A percentile compares a stretch with the other conserved stretches of the same genome.
Conservation (phyloP, 2,888 invertebrate genomes). For the Leptinotarsa haldemani region DNA sequence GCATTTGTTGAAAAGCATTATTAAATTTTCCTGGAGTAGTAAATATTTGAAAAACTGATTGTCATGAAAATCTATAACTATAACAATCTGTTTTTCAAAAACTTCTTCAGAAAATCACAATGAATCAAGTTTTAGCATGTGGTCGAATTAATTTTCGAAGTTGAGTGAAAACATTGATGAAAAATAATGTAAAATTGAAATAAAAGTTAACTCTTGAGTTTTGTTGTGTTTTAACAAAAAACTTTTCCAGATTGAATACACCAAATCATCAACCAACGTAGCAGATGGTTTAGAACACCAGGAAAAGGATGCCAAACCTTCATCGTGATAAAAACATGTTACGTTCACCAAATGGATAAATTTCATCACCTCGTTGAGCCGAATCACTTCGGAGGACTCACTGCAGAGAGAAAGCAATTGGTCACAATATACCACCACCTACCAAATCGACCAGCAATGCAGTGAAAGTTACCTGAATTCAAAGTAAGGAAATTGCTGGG, state of each 20-base stretch:
- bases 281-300: background rate
- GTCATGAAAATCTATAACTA: too few species aligned
- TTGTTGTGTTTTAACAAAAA: background rate
- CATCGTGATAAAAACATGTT: background rate
- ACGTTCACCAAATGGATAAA: conserved; percentile 16
- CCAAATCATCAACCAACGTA: background rate
- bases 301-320: background rate
- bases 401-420: background rate
- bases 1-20: too few species aligned
- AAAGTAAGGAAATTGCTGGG: conserved; percentile 20
- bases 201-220: too few species aligned
- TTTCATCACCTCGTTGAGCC: conserved; percentile 6
- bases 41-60: too few species aligned
- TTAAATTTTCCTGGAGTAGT: too few species aligned
- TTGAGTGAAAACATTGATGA: too few species aligned
- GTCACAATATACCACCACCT: background rate
- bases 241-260: background rate
- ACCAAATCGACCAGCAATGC: background rate
- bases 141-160: too few species aligned
- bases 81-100: too few species aligned
- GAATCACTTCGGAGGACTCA: background rate
- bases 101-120: too few species aligned
- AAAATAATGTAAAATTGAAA: too few species aligned
- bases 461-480: conserved; percentile 4
- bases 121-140: too few species aligned